Evolutionary conservation across 2,797 vertebrate genomes (phyloP).

Genomic region (Taeniopygia guttata): DNA sequence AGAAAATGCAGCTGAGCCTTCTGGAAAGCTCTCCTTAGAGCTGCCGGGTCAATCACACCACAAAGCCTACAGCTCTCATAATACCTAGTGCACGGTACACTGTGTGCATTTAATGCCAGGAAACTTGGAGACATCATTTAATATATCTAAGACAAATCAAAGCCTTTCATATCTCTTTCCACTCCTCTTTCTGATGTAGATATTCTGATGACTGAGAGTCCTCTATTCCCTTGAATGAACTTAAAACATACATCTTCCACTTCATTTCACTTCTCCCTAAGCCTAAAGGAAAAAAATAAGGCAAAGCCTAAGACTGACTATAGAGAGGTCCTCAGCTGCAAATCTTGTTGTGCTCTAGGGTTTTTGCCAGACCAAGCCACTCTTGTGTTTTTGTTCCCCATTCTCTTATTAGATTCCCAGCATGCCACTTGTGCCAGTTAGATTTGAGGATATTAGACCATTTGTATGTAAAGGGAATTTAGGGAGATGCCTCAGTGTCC

Average conservation of each 20-base stretch:
- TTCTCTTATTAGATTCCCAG: not conserved
- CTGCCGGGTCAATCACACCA: not conserved
- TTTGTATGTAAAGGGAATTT: not conserved
- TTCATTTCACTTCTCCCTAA: not conserved
- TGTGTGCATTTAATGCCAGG: not conserved
- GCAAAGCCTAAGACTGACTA: not conserved
- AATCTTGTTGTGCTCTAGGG: not conserved
- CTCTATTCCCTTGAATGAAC: not conserved
- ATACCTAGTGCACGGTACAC: not conserved
- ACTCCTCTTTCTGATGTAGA: not conserved
- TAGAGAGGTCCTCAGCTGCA: not conserved
- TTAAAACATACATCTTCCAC: not conserved
- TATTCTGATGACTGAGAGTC: not conserved
- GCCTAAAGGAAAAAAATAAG: not conserved
- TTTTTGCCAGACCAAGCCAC: not conserved
- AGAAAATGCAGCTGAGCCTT: not conserved
- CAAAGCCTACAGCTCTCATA: not conserved
- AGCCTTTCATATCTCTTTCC: not conserved
- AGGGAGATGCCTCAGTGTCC: accelerated
- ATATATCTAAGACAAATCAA: not conserved
- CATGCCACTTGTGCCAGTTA: not conserved
- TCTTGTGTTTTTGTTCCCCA: not conserved
- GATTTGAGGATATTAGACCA: not conserved
- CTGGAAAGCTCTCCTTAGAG: not conserved
- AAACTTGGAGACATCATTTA: not conserved